Evolutionary conservation across 2,888 invertebrate genomes (phyloP).

Genomic region (Bugula neritina): DNA sequence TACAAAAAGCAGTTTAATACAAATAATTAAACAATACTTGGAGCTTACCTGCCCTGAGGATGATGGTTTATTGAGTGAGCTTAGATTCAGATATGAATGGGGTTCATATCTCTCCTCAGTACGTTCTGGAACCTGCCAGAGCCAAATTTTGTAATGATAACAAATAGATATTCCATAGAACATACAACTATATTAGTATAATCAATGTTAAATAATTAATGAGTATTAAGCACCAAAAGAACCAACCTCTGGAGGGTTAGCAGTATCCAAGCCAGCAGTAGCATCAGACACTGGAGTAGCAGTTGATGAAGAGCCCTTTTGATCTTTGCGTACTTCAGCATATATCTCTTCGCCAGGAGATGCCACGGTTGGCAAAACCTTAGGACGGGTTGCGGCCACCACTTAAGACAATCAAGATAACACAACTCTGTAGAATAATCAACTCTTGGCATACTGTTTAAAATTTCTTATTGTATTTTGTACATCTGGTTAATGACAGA

Average conservation of each 20-base stretch:
- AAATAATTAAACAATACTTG: too few relatives aligned
- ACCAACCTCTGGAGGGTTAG: not conserved
- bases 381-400: not conserved
- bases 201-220: too few relatives aligned
- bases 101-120: slow-evolving; percentile 22
- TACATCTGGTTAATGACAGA: too few relatives aligned
- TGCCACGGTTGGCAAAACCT: not conserved
- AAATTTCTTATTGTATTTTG: too few relatives aligned
- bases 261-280: not conserved
- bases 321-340: slow-evolving; percentile 8
- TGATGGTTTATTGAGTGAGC: slow-evolving; percentile 9
- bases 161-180: too few relatives aligned
- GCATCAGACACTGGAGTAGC: slow-evolving; percentile 3
- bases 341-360: slow-evolving; percentile 1
- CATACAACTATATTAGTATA: too few relatives aligned
- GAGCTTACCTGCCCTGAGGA: not conserved
- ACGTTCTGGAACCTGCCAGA: not conserved
- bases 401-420: too few relatives aligned
- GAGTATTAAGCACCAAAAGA: too few relatives aligned
- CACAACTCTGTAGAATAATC: too few relatives aligned
- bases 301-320: slow-evolving; percentile 2
- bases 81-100: slow-evolving; percentile 14
- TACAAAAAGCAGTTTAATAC: too few relatives aligned
- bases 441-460: too few relatives aligned
- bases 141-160: too few relatives aligned